These are phyloP conservation scores for Elmis aenea DNA, from an alignment of 2,888 invertebrate genomes.

Conservation along the genomic window DNA sequence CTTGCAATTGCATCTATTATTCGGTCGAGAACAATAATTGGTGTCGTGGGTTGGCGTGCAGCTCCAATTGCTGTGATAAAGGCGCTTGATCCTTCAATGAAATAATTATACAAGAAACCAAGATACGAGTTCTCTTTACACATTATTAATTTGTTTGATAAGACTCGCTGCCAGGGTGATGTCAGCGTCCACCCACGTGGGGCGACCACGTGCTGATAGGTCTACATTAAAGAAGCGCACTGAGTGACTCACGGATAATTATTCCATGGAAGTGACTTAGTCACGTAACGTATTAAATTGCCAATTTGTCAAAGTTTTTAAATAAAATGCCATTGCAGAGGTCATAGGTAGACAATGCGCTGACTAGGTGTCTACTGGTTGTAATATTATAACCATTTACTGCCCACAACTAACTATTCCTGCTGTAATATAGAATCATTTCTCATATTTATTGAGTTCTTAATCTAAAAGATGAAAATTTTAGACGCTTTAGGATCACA, in stretches of 20 bases:
- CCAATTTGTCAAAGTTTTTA: constrained; percentile 4
- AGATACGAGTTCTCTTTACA: constrained; percentile 28
- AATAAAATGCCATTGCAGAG: too few relatives aligned
- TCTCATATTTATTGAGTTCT: too few relatives aligned
- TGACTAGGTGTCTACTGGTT: too few relatives aligned
- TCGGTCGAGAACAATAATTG: constrained; percentile 20
- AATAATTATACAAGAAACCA: constrained; percentile 32
- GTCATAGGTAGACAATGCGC: too few relatives aligned
- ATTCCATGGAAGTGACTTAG: constrained; percentile 25
- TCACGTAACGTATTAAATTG: constrained; percentile 18
- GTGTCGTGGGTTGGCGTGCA: constrained; percentile 26
- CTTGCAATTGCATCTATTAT: constrained; percentile 11
- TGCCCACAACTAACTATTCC: too few relatives aligned
- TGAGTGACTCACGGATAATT: constrained; percentile 26
- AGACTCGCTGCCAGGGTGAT: constrained; percentile 32
- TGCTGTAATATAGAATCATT: too few relatives aligned
- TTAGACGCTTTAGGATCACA: too few relatives aligned
- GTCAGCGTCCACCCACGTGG: constrained; percentile 34
- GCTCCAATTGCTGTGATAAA: constrained; percentile 31
- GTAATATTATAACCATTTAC: too few relatives aligned
- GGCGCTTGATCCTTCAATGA: constrained; percentile 32
- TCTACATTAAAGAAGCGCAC: constrained; percentile 30
- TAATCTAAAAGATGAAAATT: too few relatives aligned
- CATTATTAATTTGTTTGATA: constrained; percentile 33
- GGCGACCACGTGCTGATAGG: constrained; percentile 33